phyloP scores from a whole-genome alignment of 2,113 vertebrate genomes.

The Opisthocomus hoazin region DNA sequence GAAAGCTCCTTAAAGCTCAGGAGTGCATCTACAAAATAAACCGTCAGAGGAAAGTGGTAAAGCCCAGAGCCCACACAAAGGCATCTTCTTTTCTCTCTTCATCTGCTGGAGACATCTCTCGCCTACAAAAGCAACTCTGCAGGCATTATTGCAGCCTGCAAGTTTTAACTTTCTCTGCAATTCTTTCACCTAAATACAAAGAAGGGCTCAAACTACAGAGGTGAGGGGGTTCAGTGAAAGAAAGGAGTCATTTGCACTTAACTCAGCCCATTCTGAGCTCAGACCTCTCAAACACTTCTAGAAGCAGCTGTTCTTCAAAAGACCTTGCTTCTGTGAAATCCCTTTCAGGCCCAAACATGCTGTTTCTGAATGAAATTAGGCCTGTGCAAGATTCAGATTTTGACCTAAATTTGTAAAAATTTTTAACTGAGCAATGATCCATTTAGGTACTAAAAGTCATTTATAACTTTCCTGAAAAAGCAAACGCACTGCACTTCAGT shows the following conservation, averaged over 20 bases:
- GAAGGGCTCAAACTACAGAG: neutral
- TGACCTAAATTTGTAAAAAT: neutral
- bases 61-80: neutral
- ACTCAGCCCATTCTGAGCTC: neutral
- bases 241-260: slow-evolving; percentile 34
- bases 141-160: neutral
- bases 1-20: neutral
- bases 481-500: neutral
- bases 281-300: neutral
- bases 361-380: neutral
- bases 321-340: neutral
- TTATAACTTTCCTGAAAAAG: neutral
- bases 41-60: neutral
- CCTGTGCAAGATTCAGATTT: neutral
- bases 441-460: neutral
- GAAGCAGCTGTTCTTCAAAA: neutral
- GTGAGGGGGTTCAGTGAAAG: slow-evolving; percentile 2
- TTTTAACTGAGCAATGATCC: neutral
- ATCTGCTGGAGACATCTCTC: slow-evolving; percentile 44
- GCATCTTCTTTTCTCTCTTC: neutral
- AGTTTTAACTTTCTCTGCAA: slow-evolving; percentile 33
- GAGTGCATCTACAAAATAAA: neutral
- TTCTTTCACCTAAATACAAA: slow-evolving; percentile 11
- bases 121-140: slow-evolving; percentile 10
- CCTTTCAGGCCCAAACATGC: neutral